Evolutionary conservation across 2,113 vertebrate genomes (phyloP), one percentile per base, ranked within the genome.

Genomic region (Myxocyprinus asiaticus): DNA sequence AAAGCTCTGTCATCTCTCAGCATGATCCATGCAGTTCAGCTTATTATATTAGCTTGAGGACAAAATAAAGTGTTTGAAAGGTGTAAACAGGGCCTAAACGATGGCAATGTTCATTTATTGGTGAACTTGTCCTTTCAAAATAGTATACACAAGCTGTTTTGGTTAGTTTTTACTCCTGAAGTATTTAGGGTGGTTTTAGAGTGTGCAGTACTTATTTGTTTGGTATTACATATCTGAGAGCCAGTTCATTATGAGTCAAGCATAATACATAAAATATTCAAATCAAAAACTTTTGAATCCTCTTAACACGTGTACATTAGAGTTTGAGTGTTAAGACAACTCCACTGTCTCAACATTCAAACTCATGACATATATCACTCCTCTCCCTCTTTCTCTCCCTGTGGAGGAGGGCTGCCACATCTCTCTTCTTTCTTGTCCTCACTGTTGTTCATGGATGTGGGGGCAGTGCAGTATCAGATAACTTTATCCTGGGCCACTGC

Each of bases 401-500:
- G 79, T 4, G n/a, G 79, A 51, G 58, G 63, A 62, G 47, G 81
- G 9, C 22, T 62, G 65, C 71, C 76, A 79, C 14, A 53, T 75
- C 59, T 70, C 72, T 72, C 76, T 62, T 56, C 58, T 67, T 81
- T 33, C 22, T 33, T 33, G 22, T 33, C 64, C 76, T 61, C 56
- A 43, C 63, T 76, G 71, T 56, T 76, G 79, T 75, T 81, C 71
- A 65, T 58, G 67, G 76, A 83, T 79, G 82, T 83, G 79, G 82
- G 80, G 84, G 81, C 82, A 79, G 82, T 72, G 50, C 70, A 72
- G 77, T 81, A 76, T 78, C 78, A 76, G 72, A 83, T 81, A 71
- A 78, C 79, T 79, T 83, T 76, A 70, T 83, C 67, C 79, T 81
- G 81, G 72, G 81, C 79, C 79, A 17, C 56, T 78, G 84, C 79